Percentiles rank a stretch among this genome's conserved stretches.
These are phyloP conservation scores for Sphinx pinastri DNA, from an alignment of 2,888 invertebrate species.

Conservation along the genomic window DNA sequence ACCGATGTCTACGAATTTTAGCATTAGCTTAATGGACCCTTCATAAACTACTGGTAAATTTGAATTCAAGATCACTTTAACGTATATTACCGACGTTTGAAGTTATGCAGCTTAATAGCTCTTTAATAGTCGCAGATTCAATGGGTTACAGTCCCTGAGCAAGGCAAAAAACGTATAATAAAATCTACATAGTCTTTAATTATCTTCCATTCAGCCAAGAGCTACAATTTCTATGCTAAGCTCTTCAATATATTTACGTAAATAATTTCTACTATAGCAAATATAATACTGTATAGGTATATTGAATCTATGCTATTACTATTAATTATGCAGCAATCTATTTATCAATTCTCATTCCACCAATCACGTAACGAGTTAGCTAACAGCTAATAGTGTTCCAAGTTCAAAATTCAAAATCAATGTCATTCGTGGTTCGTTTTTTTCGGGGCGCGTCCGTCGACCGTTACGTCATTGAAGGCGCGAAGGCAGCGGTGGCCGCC, in stretches of 20 bases:
- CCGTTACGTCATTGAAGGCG: conserved; percentile 65
- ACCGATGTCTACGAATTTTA: too few relatives aligned
- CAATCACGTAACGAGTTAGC: background rate
- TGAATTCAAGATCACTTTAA: background rate
- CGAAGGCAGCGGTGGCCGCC: conserved; percentile 54
- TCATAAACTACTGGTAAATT: background rate
- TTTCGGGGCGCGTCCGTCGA: conserved; percentile 46
- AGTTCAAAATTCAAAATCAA: conserved; percentile 64
- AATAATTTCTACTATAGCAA: background rate
- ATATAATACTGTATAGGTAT: background rate
- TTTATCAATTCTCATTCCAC: background rate
- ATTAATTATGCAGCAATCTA: too few relatives aligned
- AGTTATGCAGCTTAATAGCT: background rate
- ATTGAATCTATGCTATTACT: too few relatives aligned
- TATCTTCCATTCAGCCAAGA: background rate
- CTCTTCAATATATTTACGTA: background rate
- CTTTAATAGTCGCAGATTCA: background rate
- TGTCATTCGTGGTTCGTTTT: conserved; percentile 56
- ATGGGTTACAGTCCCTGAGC: background rate
- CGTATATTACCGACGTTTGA: background rate
- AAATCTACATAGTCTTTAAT: background rate
- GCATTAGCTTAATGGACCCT: background rate
- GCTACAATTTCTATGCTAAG: background rate
- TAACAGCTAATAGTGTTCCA: conserved; percentile 38
- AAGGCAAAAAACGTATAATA: too few relatives aligned